Percentiles rank a stretch among this genome's conserved stretches.
Evolutionary conservation across 1,140 invertebrate genomes (phyloP).

Genomic region (Brachionus rotundiformis): DNA sequence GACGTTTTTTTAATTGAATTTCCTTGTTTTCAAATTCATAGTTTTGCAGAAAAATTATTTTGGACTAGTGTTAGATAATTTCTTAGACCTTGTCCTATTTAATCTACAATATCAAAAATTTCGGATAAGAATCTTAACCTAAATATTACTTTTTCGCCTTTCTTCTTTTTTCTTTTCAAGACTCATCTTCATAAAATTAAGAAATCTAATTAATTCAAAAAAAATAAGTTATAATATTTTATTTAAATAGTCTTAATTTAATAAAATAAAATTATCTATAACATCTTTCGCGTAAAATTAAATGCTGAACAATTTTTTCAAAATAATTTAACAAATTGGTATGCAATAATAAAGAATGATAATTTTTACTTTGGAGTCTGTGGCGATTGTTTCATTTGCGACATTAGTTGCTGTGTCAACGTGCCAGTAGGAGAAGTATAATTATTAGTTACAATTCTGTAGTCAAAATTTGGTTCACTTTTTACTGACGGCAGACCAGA

Average conservation of each 20-base stretch:
- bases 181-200: too few species aligned
- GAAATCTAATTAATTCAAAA: not conserved
- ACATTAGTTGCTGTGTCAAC: slow-evolving; percentile 11
- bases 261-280: slow-evolving; percentile 23
- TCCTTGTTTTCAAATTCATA: too few species aligned
- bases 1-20: too few species aligned
- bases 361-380: slow-evolving; percentile 8
- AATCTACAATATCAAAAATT: too few species aligned
- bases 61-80: too few species aligned
- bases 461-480: slow-evolving; percentile 43
- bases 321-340: slow-evolving; percentile 14
- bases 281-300: slow-evolving; percentile 1
- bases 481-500: not conserved
- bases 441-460: not conserved
- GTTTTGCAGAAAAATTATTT: too few species aligned
- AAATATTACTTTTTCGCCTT: too few species aligned
- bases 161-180: too few species aligned
- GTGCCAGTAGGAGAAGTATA: not conserved
- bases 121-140: too few species aligned
- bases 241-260: slow-evolving; percentile 2
- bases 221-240: not conserved
- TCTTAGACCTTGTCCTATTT: too few species aligned
- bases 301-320: slow-evolving; percentile 7
- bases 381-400: slow-evolving; percentile 37
- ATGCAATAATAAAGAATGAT: not conserved